Percentiles rank a stretch among this genome's conserved stretches.
Evolutionary conservation across 2,888 invertebrate species (phyloP).

Genomic region (Rotaria sp.): DNA sequence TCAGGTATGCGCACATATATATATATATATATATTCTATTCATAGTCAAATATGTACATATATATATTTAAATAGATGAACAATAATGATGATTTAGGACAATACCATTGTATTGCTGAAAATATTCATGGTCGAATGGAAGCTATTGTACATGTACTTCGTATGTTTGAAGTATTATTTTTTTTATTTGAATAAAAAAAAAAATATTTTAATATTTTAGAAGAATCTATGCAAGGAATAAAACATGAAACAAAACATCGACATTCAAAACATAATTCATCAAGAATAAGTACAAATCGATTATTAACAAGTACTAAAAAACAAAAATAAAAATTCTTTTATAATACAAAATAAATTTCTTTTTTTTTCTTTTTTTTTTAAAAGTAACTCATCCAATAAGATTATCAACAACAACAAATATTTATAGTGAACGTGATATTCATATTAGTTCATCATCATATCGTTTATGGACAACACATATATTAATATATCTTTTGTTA

Average conservation of each 20-base stretch:
- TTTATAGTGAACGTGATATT: background rate
- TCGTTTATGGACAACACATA: background rate
- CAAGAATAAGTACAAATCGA: background rate
- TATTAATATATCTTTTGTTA: background rate
- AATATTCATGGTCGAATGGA: conserved; percentile 19
- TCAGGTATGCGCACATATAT: background rate
- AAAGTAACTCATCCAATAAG: background rate
- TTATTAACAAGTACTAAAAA: background rate
- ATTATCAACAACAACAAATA: background rate
- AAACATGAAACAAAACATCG: background rate
- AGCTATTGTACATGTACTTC: background rate
- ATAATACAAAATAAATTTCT: too few species aligned
- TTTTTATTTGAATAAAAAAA: background rate
- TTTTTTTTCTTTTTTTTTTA: background rate
- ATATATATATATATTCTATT: background rate
- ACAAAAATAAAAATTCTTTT: background rate
- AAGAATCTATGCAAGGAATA: background rate
- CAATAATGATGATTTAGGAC: conserved; percentile 22
- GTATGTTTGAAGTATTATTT: background rate
- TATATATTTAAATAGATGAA: background rate
- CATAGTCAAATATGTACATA: background rate
- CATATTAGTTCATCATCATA: conserved; percentile 5
- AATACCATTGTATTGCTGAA: conserved; percentile 23
- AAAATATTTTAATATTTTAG: background rate
- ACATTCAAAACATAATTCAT: background rate